These are phyloP conservation scores for Hofmannophila pseudospretella DNA, from an alignment of 2,888 invertebrate genomes.

Conservation along the genomic window DNA sequence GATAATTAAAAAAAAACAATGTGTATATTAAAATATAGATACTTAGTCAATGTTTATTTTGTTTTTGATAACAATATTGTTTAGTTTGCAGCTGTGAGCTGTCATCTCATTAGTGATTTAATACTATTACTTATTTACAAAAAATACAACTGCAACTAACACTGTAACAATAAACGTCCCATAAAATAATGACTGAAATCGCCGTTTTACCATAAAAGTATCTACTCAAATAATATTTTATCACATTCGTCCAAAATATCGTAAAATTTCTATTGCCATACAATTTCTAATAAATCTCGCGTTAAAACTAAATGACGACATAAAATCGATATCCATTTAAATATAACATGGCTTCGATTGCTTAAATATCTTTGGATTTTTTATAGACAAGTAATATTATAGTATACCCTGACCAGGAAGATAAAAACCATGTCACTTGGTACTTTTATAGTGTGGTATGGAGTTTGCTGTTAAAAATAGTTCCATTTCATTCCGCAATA, in stretches of 20 bases:
- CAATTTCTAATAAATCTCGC: constrained; percentile 18
- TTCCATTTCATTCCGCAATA: too few species aligned
- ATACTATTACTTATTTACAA: constrained; percentile 43
- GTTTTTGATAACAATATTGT: constrained; percentile 19
- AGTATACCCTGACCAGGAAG: too few species aligned
- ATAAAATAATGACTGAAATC: constrained; percentile 61
- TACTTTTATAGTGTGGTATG: too few species aligned
- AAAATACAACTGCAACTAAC: constrained; percentile 37
- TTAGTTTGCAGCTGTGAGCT: constrained; percentile 20
- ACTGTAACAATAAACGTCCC: constrained; percentile 34
- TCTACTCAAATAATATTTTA: constrained; percentile 34
- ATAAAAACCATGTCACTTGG: too few species aligned
- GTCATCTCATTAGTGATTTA: constrained; percentile 22
- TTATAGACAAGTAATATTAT: too few species aligned
- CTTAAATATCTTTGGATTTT: constrained; percentile 19
- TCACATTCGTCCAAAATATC: constrained; percentile 43
- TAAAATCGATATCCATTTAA: too few species aligned
- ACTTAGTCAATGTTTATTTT: constrained; percentile 17
- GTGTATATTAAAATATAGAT: constrained; percentile 5
- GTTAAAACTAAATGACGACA: too few species aligned
- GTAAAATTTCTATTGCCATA: constrained; percentile 35
- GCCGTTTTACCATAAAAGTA: constrained; percentile 31
- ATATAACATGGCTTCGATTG: constrained; percentile 1
- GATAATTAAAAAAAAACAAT: neutral
- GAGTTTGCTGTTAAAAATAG: too few species aligned